Evolutionary conservation across 2,888 invertebrate species (phyloP).

Genomic region (Dynastes maya): DNA sequence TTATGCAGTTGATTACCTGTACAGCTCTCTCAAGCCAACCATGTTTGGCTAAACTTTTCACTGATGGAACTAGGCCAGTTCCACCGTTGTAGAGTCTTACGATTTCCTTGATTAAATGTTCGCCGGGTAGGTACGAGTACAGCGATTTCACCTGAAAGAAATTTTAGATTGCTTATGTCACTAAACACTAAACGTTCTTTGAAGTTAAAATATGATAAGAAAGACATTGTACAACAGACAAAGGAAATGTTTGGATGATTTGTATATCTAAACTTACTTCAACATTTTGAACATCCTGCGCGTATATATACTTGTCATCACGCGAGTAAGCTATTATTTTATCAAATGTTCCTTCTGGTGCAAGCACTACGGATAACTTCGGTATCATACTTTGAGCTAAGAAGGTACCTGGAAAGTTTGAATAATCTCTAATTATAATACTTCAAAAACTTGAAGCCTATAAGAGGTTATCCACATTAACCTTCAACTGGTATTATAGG

Average conservation of each 20-base stretch:
- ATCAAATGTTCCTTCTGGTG: not conserved
- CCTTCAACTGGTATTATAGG: too few relatives aligned
- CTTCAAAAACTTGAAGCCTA: not conserved
- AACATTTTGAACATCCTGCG: not conserved
- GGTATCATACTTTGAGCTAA: conserved; percentile 13
- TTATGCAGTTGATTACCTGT: conserved; percentile 37
- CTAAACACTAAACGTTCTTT: too few relatives aligned
- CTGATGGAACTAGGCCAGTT: conserved; percentile 8
- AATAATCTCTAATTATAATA: too few relatives aligned
- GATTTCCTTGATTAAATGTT: conserved; percentile 32
- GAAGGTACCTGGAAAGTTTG: not conserved
- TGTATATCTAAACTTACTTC: not conserved
- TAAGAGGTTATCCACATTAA: not conserved
- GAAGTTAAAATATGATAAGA: too few relatives aligned
- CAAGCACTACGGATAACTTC: not conserved
- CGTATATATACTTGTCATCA: conserved; percentile 9
- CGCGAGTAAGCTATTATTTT: not conserved
- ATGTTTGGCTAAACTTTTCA: conserved; percentile 18
- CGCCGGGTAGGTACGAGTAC: not conserved
- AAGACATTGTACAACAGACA: too few relatives aligned
- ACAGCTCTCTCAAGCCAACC: conserved; percentile 36
- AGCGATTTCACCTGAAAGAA: conserved; percentile 25
- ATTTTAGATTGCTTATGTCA: not conserved
- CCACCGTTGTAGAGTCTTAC: conserved; percentile 24
- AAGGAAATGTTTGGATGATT: not conserved